Percentiles rank a stretch among this genome's conserved stretches.
These are phyloP conservation scores for Orussus abietinus DNA, from an alignment of 1,140 invertebrate genomes.

Conservation along the genomic window DNA sequence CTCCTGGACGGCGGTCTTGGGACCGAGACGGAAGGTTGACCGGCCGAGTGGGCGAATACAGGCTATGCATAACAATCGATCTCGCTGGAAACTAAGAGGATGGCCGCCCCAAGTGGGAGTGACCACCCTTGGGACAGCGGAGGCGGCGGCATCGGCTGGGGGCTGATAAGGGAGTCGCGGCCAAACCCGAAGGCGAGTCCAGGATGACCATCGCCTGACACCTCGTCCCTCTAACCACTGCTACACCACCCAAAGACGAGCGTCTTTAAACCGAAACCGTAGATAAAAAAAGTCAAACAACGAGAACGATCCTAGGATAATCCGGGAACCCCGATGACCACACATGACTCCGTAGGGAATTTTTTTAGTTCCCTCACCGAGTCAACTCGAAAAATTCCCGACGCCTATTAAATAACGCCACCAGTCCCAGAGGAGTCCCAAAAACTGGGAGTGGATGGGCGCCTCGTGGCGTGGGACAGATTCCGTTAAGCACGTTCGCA, in stretches of 20 bases:
- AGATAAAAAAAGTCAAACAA: too few relatives aligned
- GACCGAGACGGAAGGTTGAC: slow-evolving; percentile 20
- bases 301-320: too few relatives aligned
- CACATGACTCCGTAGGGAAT: too few relatives aligned
- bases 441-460: slow-evolving; percentile 1
- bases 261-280: too few relatives aligned
- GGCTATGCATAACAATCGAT: slow-evolving; percentile 57
- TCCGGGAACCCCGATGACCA: slow-evolving; percentile 16
- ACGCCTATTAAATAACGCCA: too few relatives aligned
- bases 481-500: slow-evolving; percentile 26
- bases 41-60: slow-evolving; percentile 50
- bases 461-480: too few relatives aligned
- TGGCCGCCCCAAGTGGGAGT: too few relatives aligned
- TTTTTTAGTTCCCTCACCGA: too few relatives aligned
- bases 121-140: too few relatives aligned
- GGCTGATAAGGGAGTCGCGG: slow-evolving; percentile 31
- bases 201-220: neutral
- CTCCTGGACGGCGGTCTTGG: slow-evolving; percentile 19
- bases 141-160: slow-evolving; percentile 20
- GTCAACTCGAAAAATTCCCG: too few relatives aligned
- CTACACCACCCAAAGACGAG: too few relatives aligned
- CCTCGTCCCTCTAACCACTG: neutral
- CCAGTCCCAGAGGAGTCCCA: neutral
- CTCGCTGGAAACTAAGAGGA: slow-evolving; percentile 50
- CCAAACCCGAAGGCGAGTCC: slow-evolving; percentile 20